phyloP scores from a whole-genome alignment of 2,888 invertebrate species.

The Drosophila austrosaltans region DNA sequence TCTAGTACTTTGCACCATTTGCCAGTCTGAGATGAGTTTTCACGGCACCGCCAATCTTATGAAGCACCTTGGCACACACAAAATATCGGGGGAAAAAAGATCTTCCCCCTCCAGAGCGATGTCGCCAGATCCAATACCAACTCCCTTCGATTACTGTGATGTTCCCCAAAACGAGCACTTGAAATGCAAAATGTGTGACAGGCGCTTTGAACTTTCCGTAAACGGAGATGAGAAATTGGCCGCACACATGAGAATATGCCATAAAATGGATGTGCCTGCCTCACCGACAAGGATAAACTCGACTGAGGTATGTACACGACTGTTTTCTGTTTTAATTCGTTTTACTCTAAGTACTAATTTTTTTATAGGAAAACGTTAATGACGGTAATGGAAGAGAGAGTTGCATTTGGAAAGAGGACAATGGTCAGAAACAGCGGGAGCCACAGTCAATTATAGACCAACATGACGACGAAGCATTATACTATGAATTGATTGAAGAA shows the following conservation, averaged over 20 bases:
- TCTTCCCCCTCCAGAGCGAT: background rate
- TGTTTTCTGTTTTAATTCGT: too few species aligned
- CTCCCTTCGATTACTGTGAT: slow-evolving; percentile 41
- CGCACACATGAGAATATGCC: background rate
- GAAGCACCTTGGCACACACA: slow-evolving; percentile 72
- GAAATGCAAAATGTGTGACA: slow-evolving; percentile 72
- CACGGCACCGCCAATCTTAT: slow-evolving; percentile 79
- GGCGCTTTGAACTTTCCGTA: slow-evolving; percentile 50
- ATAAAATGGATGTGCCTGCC: background rate
- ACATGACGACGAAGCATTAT: background rate
- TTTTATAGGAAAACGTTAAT: background rate
- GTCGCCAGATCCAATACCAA: background rate
- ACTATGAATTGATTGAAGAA: slow-evolving; percentile 12
- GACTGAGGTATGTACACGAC: background rate
- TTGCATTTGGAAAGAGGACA: background rate
- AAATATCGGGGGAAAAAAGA: slow-evolving; percentile 52
- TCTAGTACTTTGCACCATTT: slow-evolving; percentile 69
- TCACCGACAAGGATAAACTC: background rate
- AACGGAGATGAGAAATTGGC: background rate
- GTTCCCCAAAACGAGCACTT: slow-evolving; percentile 27
- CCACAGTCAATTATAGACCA: background rate
- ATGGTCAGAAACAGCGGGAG: background rate
- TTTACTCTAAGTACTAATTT: too few species aligned
- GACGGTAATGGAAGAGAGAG: background rate
- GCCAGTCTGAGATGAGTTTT: slow-evolving; percentile 71